These are phyloP conservation scores for Chymomyza costata DNA, from an alignment of 1,140 invertebrate species.

Conservation along the genomic window DNA sequence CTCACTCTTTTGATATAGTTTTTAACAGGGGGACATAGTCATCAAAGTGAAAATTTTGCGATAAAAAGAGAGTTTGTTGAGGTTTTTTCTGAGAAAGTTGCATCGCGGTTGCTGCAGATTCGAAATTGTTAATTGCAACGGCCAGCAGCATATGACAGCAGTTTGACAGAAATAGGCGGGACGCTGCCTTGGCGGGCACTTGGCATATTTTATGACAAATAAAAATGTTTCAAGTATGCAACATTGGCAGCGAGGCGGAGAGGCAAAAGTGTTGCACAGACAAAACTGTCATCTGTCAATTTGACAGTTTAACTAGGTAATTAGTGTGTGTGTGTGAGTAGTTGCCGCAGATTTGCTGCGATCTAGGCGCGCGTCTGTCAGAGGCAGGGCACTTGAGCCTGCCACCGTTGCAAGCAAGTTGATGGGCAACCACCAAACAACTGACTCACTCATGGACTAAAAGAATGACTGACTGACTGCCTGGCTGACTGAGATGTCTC, in stretches of 20 bases:
- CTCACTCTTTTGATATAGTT: too few relatives aligned
- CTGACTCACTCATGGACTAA: too few relatives aligned
- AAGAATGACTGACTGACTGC: conserved; percentile 27
- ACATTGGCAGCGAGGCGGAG: too few relatives aligned
- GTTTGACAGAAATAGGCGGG: conserved; percentile 54
- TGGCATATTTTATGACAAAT: conserved; percentile 32
- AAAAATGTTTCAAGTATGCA: conserved; percentile 58
- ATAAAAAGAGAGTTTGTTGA: conserved; percentile 13
- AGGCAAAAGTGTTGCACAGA: conserved; percentile 48
- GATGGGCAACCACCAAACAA: too few relatives aligned
- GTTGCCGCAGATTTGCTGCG: conserved; percentile 16
- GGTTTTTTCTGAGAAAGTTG: conserved; percentile 49
- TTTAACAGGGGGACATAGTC: conserved; percentile 3
- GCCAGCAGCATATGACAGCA: conserved; percentile 35
- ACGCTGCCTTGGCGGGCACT: background rate
- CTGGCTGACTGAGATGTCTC: conserved; percentile 60
- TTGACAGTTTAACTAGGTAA: conserved; percentile 75
- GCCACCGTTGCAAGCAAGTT: too few relatives aligned
- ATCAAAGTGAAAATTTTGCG: conserved; percentile 48
- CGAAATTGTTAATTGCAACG: conserved; percentile 50
- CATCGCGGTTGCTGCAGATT: conserved; percentile 16
- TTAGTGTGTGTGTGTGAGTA: conserved; percentile 44
- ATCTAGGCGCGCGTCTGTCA: conserved; percentile 57
- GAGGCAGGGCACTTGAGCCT: conserved; percentile 57
- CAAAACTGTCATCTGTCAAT: conserved; percentile 74